Conservation (phyloP, 1,140 invertebrate genomes). For the Ips nitidus region DNA sequence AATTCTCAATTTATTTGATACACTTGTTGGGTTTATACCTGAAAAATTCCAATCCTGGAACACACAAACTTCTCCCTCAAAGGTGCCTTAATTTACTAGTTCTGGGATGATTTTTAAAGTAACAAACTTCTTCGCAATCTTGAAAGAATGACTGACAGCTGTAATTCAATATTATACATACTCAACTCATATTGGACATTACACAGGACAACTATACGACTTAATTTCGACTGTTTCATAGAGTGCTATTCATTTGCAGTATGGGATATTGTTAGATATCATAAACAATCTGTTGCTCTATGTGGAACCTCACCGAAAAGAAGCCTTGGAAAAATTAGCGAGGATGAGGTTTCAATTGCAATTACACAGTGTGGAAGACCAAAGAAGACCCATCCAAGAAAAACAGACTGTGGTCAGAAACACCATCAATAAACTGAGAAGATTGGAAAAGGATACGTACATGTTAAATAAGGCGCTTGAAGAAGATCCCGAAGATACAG, state of each 20-base stretch:
- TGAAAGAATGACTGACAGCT: no score
- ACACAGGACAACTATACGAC: neutral
- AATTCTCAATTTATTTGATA: no score
- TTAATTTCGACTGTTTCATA: no score
- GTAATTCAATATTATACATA: no score
- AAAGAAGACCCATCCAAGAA: conserved; percentile 87
- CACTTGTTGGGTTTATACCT: no score
- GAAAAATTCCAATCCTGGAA: no score
- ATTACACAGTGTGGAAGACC: conserved; percentile 85
- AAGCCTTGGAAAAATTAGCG: conserved; percentile 84
- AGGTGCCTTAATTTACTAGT: no score
- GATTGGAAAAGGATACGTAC: conserved; percentile 90
- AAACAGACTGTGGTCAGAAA: conserved; percentile 84
- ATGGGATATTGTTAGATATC: conserved; percentile 95
- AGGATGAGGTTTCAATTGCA: conserved; percentile 92
- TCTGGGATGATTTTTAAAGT: no score
- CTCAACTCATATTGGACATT: neutral
- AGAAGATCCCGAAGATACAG: conserved; percentile 68
- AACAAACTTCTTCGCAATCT: no score
- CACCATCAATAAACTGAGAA: conserved; percentile 76
- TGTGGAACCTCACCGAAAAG: conserved; percentile 93
- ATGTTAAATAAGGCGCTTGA: conserved; percentile 78
- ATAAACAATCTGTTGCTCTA: conserved; percentile 96
- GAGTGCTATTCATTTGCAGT: conserved; percentile 56
- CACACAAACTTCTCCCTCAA: no score